phyloP scores from a whole-genome alignment of 2,797 vertebrate species.

The Poliocrania exsul region DNA sequence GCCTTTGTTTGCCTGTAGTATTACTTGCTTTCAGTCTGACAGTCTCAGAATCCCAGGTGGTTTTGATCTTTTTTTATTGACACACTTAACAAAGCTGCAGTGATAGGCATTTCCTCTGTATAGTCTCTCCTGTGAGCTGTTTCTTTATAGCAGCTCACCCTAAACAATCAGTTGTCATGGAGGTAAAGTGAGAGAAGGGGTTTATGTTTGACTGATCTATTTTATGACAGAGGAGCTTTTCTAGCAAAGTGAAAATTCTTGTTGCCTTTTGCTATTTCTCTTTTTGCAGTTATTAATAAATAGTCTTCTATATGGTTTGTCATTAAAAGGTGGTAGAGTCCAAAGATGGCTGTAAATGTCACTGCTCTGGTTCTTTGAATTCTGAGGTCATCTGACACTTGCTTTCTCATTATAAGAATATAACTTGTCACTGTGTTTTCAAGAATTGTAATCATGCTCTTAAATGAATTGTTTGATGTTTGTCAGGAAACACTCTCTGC shows the following conservation, averaged over 20 bases:
- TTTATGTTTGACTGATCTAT: background rate
- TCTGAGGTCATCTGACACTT: background rate
- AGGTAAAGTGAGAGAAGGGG: background rate
- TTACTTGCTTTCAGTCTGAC: background rate
- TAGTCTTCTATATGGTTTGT: background rate
- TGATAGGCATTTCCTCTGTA: background rate
- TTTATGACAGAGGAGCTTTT: background rate
- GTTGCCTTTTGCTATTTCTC: background rate
- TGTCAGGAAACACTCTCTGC: background rate
- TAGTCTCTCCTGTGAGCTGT: background rate
- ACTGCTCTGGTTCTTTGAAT: background rate
- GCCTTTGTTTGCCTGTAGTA: background rate
- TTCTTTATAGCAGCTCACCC: background rate
- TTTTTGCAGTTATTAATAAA: background rate
- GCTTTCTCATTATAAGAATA: background rate
- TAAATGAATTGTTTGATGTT: background rate
- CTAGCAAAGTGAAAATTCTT: background rate
- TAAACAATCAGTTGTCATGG: background rate
- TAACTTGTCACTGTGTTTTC: background rate
- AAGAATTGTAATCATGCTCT: background rate
- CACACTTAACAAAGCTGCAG: background rate
- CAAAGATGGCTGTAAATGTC: background rate
- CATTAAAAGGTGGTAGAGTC: background rate
- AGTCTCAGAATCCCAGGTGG: background rate
- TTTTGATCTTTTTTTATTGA: conserved; percentile 15